A percentile compares a stretch with the other conserved stretches of the same genome.
Evolutionary conservation across 1,140 invertebrate genomes (phyloP).

Genomic region (Alviniconcha marisindica): DNA sequence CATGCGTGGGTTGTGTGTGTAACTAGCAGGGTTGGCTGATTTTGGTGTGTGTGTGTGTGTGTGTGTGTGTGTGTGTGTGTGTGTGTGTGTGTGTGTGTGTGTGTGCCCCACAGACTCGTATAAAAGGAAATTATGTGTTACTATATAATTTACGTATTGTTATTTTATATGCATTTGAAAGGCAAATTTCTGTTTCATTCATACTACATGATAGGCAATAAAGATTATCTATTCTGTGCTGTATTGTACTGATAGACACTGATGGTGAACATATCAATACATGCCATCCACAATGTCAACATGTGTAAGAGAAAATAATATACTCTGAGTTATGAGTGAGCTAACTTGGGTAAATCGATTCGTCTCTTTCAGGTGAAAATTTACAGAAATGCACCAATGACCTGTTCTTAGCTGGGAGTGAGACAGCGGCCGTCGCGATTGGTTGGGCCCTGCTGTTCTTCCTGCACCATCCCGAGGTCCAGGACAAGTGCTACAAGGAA

Average conservation of each 20-base stretch:
- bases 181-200: too few species aligned
- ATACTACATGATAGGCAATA: too few species aligned
- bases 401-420: conserved; percentile 92
- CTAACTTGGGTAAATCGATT: too few species aligned
- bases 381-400: conserved; percentile 77
- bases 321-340: background rate
- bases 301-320: background rate
- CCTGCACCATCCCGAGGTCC: conserved; percentile 84
- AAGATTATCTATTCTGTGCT: background rate
- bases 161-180: too few species aligned
- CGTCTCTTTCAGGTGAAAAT: conserved; percentile 32
- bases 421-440: conserved; percentile 90
- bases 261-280: background rate
- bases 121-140: too few species aligned
- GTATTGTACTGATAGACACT: background rate
- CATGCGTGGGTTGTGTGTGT: too few species aligned
- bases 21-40: too few species aligned
- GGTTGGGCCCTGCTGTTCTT: conserved; percentile 92
- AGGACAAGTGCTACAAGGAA: conserved; percentile 89
- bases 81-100: too few species aligned
- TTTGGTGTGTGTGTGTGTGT: too few species aligned
- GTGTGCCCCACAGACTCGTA: too few species aligned
- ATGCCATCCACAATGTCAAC: background rate
- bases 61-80: too few species aligned
- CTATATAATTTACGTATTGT: too few species aligned